A percentile compares a stretch with the other conserved stretches of the same genome.
Evolutionary conservation across 2,113 vertebrate genomes (phyloP).

Genomic region (Hyperopisus bebe): DNA sequence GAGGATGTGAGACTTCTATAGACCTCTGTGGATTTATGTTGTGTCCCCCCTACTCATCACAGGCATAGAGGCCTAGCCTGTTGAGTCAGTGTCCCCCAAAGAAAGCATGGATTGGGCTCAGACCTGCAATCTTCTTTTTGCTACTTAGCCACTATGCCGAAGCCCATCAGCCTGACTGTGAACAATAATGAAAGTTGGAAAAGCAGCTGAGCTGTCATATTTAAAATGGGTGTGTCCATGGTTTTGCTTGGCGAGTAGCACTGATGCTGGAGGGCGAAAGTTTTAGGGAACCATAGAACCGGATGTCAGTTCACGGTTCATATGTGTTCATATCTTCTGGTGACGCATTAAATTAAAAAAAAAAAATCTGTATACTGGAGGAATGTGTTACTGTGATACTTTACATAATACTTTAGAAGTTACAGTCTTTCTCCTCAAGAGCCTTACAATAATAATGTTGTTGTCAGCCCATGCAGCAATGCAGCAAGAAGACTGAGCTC

Average conservation of each 20-base stretch:
- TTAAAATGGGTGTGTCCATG: neutral
- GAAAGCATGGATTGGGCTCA: neutral
- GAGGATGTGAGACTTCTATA: neutral
- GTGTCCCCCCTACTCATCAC: neutral
- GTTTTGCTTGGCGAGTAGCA: neutral
- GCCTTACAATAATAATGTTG: neutral
- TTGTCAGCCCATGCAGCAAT: neutral
- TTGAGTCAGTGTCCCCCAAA: neutral
- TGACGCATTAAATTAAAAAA: neutral
- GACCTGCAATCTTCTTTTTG: neutral
- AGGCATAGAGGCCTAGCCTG: neutral
- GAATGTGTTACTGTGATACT: neutral
- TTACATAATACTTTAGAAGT: neutral
- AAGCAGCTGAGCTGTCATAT: neutral
- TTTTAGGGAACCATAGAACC: neutral
- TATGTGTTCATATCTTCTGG: neutral
- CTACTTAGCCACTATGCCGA: neutral
- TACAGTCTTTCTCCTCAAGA: neutral
- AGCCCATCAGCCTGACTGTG: neutral
- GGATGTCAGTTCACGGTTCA: neutral
- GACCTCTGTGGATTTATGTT: neutral
- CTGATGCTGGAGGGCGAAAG: neutral
- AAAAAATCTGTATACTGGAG: neutral
- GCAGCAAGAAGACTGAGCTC: conserved; percentile 19
- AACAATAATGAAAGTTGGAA: neutral